phyloP scores from a whole-genome alignment of 1,140 invertebrate genomes.

The Lepidotrigona ventralis region DNA sequence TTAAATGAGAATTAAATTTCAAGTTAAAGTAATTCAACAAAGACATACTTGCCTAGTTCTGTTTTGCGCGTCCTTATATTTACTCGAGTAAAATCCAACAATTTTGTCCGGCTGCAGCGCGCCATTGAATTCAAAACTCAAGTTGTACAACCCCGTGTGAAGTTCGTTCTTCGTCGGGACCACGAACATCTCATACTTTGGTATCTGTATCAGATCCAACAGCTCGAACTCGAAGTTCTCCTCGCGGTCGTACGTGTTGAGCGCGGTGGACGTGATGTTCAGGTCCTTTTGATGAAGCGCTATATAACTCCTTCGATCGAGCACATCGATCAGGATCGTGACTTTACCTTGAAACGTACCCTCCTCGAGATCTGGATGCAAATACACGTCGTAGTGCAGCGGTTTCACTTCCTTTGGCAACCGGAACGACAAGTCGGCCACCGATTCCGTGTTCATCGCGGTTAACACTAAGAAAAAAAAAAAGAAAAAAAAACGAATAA shows the following conservation, averaged over 20 bases:
- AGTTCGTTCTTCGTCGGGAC: constrained; percentile 81
- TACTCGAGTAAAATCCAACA: constrained; percentile 90
- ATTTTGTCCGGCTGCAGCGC: constrained; percentile 84
- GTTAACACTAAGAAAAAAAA: constrained; percentile 17
- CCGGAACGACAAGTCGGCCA: constrained; percentile 78
- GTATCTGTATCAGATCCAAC: constrained; percentile 69
- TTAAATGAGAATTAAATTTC: neutral
- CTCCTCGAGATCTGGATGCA: constrained; percentile 86
- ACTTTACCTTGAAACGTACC: constrained; percentile 88
- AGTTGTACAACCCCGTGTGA: constrained; percentile 82
- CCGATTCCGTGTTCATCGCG: constrained; percentile 63
- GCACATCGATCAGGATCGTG: constrained; percentile 84
- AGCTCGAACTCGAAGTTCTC: constrained; percentile 69
- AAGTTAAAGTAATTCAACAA: neutral
- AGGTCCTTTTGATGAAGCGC: constrained; percentile 86
- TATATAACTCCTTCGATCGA: constrained; percentile 82
- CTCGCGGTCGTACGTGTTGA: constrained; percentile 69
- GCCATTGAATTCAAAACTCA: constrained; percentile 86
- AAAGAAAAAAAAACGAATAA: neutral
- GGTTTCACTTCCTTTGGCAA: constrained; percentile 86
- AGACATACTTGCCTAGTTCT: constrained; percentile 81
- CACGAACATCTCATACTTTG: constrained; percentile 85
- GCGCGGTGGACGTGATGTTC: constrained; percentile 77
- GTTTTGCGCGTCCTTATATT: constrained; percentile 83
- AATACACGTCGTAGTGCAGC: constrained; percentile 86